phyloP scores from a whole-genome alignment of 2,888 invertebrate genomes.

The Myopa tessellatipennis region DNA sequence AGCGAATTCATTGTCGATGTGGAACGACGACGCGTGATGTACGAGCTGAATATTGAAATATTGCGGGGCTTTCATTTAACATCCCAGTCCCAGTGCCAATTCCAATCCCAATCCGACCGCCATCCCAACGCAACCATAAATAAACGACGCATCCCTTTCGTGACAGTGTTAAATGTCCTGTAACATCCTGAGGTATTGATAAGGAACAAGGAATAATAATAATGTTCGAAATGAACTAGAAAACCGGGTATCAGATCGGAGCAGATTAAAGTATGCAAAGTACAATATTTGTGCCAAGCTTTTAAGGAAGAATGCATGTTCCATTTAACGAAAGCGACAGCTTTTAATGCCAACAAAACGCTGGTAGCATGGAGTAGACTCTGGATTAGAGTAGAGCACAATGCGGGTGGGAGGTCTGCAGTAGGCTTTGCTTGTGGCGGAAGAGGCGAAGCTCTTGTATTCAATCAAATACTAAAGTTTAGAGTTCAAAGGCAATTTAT shows the following conservation, averaged over 20 bases:
- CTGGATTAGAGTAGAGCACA: too few relatives aligned
- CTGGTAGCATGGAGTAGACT: too few relatives aligned
- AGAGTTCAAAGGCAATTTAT: too few relatives aligned
- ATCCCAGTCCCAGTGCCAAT: neutral
- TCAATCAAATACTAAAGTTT: too few relatives aligned
- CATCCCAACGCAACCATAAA: neutral
- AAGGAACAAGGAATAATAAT: neutral
- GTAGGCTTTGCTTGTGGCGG: too few relatives aligned
- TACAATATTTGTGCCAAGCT: too few relatives aligned
- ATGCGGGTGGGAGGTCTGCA: too few relatives aligned
- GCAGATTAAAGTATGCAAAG: too few relatives aligned
- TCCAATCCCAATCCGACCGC: neutral
- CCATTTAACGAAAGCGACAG: too few relatives aligned
- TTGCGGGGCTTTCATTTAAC: conserved; percentile 19
- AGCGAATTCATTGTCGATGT: neutral
- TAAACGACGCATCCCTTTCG: neutral
- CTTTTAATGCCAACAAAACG: too few relatives aligned
- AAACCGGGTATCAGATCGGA: neutral
- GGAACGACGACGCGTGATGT: neutral
- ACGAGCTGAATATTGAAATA: conserved; percentile 23
- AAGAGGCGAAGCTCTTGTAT: too few relatives aligned
- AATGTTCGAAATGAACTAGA: conserved; percentile 5
- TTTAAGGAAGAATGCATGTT: too few relatives aligned
- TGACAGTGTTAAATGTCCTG: neutral
- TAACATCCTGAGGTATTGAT: conserved; percentile 6